Percentiles rank a stretch among this genome's conserved stretches.
These are phyloP conservation scores for Sinocyclocheilus rhinocerous DNA, from an alignment of 2,113 vertebrate genomes.

Conservation along the genomic window DNA sequence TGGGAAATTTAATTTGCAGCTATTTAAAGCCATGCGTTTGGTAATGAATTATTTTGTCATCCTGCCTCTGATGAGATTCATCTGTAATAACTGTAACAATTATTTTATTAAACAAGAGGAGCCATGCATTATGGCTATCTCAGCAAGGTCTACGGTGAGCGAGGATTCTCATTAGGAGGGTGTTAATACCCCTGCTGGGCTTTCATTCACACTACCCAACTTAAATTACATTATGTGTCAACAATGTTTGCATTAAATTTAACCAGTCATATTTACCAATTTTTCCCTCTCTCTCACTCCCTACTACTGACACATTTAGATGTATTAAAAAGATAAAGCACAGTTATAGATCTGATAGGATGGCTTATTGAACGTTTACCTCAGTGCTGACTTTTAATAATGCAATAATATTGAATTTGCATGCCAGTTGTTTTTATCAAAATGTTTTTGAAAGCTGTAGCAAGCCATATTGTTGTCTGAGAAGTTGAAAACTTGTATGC, in stretches of 20 bases:
- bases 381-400: constrained; percentile 76
- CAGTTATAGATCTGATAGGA: constrained; percentile 69
- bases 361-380: constrained; percentile 63
- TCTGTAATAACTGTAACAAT: constrained; percentile 83
- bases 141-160: constrained; percentile 70
- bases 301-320: constrained; percentile 68
- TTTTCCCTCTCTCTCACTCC: constrained; percentile 33
- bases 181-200: constrained; percentile 77
- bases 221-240: constrained; percentile 79
- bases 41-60: constrained; percentile 84
- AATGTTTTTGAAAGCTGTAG: constrained; percentile 25
- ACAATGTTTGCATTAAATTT: constrained; percentile 77
- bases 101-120: constrained; percentile 75
- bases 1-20: constrained; percentile 76
- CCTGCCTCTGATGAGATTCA: constrained; percentile 79
- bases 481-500: neutral
- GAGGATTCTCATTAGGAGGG: constrained; percentile 80
- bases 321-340: constrained; percentile 75
- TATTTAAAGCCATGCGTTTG: constrained; percentile 78
- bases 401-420: constrained; percentile 49
- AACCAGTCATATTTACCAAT: constrained; percentile 78
- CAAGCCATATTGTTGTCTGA: neutral
- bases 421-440: constrained; percentile 58
- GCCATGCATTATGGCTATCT: constrained; percentile 77
- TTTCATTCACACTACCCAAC: constrained; percentile 71